Evolutionary conservation across 2,888 invertebrate genomes (phyloP), one percentile per base, ranked within the genome.

Genomic region (Lasioglossum villosulum): DNA sequence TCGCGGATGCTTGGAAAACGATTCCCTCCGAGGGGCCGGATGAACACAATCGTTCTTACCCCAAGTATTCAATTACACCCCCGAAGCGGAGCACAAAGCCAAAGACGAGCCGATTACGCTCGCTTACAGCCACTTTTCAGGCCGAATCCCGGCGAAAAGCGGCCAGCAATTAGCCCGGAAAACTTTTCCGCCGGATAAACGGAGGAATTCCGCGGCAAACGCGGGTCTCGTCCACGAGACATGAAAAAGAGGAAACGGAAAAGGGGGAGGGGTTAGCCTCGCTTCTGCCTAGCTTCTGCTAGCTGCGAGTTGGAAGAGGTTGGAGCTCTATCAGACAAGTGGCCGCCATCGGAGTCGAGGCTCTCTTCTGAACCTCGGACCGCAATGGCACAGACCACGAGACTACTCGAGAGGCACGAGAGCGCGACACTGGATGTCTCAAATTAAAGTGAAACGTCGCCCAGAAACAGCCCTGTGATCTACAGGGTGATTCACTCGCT

Each of bases 391-490:
- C 63, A 76, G 84, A 83, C 68, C 88, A 88, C 86, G 83, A 89
- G 90, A 90, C 90, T 88, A 82, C 92, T 92, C 86, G 86, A 89
- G 88, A 86, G 88, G 88, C 83, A 88, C 88, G 82, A 89, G 83
- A 90, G 89, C 89, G 89, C 86, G 81, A 91, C 91, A 90, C 90
- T 68, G 68, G 88, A 91, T 91, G 91, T 91, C 91, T 88, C 91
- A 91, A 93, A 93, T 93, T 93, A 92, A 93, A 92, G 92, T 86
- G 86, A 89, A 93, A 92, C 92, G 85, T 88, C 89, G 88, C 74
- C 72, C 70, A 72, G 79, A n/a, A 74, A 34, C 30, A 48, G 23
- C 72, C 37, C 37, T 37, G 19, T 68, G 37, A 39, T 68, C 39
- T 68, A 19, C 66, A 52, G 52, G n/a, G 52, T n/a, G 52, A n/a